Percentiles rank a stretch among this genome's conserved stretches.
Evolutionary conservation across 1,140 invertebrate species (phyloP).

Genomic region (Penaeus japonicus): DNA sequence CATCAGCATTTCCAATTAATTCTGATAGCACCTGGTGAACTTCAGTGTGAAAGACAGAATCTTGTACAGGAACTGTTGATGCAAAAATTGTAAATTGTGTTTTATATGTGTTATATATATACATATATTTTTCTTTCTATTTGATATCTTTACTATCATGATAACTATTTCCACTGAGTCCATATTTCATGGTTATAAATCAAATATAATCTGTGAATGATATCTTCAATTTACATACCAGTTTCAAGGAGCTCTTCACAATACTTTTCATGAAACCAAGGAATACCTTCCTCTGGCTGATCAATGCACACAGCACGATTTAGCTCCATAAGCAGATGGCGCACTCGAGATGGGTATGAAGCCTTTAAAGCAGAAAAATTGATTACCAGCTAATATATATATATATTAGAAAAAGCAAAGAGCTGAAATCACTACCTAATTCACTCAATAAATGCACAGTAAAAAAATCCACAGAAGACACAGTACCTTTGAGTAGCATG

Average conservation of each 20-base stretch:
- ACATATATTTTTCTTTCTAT: neutral
- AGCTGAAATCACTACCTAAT: neutral
- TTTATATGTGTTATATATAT: no score
- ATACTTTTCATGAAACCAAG: constrained; percentile 74
- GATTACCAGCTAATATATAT: neutral
- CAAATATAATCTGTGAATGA: neutral
- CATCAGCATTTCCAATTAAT: constrained; percentile 44
- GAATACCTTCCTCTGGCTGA: constrained; percentile 70
- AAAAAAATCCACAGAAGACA: neutral
- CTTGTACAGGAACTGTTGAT: constrained; percentile 37
- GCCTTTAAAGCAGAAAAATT: constrained; percentile 62
- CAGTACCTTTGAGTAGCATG: constrained; percentile 42
- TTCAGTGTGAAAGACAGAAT: constrained; percentile 40
- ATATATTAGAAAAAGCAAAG: neutral
- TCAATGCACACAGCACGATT: constrained; percentile 73
- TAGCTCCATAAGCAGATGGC: constrained; percentile 69
- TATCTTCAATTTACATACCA: constrained; percentile 52
- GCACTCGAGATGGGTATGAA: constrained; percentile 67
- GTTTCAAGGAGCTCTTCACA: constrained; percentile 64
- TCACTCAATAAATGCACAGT: neutral
- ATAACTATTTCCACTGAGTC: neutral
- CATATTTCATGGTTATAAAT: neutral
- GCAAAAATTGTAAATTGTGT: neutral
- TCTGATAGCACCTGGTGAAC: constrained; percentile 30
- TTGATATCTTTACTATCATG: neutral